Evolutionary conservation across 1,140 invertebrate species (phyloP).

Genomic region (Trypoxylus dichotomus): DNA sequence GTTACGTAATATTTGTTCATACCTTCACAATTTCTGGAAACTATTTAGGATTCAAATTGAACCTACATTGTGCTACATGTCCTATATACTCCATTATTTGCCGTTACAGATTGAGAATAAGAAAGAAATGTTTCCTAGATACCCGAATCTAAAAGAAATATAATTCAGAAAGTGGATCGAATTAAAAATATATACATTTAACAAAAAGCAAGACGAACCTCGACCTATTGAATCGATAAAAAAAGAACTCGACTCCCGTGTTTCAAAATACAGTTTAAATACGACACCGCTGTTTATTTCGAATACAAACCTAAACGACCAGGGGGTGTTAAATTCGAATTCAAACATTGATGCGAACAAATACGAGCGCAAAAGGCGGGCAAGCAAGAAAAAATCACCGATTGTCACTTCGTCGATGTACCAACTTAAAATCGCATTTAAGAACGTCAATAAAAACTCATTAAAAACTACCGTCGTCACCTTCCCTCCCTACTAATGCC

Average conservation of each 20-base stretch:
- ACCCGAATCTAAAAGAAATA: neutral
- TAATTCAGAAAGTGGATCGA: neutral
- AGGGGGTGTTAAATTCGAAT: slow-evolving; percentile 10
- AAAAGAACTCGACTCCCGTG: slow-evolving; percentile 3
- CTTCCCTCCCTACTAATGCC: neutral
- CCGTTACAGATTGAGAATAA: too few species aligned
- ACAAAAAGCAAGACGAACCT: neutral
- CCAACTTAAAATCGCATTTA: slow-evolving; percentile 13
- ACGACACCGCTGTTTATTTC: slow-evolving; percentile 25
- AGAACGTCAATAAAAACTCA: slow-evolving; percentile 24
- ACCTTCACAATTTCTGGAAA: too few species aligned
- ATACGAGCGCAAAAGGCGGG: neutral
- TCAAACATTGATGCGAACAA: neutral
- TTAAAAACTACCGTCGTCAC: neutral
- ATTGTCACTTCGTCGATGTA: slow-evolving; percentile 16
- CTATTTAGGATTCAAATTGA: too few species aligned
- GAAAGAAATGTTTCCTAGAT: neutral
- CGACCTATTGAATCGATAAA: slow-evolving; percentile 16
- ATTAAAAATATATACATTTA: neutral
- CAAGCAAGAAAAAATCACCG: slow-evolving; percentile 9
- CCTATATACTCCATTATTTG: too few species aligned
- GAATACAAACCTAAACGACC: neutral
- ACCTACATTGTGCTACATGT: too few species aligned
- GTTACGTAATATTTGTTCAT: too few species aligned
- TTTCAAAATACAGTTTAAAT: slow-evolving; percentile 8